phyloP scores from a whole-genome alignment of 2,888 invertebrate genomes.

The Ennomos quercinarius region DNA sequence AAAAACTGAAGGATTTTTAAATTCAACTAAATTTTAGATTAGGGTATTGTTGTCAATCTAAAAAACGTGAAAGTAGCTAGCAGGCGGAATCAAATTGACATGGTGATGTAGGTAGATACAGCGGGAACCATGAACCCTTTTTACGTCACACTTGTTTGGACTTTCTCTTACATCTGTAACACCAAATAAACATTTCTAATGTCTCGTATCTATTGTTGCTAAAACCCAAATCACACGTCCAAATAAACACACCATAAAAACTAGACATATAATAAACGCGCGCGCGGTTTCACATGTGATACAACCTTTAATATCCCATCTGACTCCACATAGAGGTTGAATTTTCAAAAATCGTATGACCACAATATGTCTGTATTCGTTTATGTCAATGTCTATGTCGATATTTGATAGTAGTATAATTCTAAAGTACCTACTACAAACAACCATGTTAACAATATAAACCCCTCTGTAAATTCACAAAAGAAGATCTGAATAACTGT shows the following conservation, averaged over 20 bases:
- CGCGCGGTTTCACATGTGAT: too few relatives aligned
- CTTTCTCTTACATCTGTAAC: conserved; percentile 32
- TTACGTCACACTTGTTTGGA: conserved; percentile 49
- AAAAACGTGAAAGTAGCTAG: conserved; percentile 50
- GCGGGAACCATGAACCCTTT: conserved; percentile 57
- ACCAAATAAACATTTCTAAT: conserved; percentile 33
- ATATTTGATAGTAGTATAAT: too few relatives aligned
- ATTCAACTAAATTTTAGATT: conserved; percentile 52
- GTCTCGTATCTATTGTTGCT: conserved; percentile 31
- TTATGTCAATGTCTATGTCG: too few relatives aligned
- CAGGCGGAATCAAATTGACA: conserved; percentile 57
- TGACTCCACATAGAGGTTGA: too few relatives aligned
- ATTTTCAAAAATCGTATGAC: too few relatives aligned
- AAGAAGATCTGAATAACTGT: conserved; percentile 45
- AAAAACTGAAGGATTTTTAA: conserved; percentile 46
- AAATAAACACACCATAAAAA: conserved; percentile 22
- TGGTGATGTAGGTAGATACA: conserved; percentile 55
- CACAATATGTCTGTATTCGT: too few relatives aligned
- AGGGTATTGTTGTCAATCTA: conserved; percentile 56
- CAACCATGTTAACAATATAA: not conserved
- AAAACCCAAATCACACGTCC: conserved; percentile 33
- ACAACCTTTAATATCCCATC: too few relatives aligned
- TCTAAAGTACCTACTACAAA: too few relatives aligned
- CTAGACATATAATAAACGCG: not conserved
- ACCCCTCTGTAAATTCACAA: conserved; percentile 27